Evolutionary conservation across 1,140 invertebrate genomes (phyloP).

Genomic region (Venustaconcha ellipsiformis): DNA sequence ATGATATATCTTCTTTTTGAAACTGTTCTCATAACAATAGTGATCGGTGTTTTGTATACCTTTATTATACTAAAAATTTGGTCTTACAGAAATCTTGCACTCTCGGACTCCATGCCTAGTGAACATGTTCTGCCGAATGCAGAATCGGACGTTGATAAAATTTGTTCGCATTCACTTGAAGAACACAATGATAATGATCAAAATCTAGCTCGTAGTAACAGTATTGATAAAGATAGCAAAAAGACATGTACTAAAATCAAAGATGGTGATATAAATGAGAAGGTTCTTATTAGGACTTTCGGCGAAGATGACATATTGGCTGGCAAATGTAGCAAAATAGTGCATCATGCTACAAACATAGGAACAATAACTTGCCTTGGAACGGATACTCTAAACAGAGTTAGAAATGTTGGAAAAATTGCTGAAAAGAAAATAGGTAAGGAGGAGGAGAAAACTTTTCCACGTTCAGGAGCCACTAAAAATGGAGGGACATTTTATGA

Average conservation of each 20-base stretch:
- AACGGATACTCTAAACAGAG: no score
- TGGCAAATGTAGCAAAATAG: no score
- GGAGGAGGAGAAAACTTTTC: conserved; percentile 2
- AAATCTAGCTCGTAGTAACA: background rate
- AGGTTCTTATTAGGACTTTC: no score
- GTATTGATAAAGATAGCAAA: background rate
- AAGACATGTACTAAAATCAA: background rate
- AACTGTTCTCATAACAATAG: conserved; percentile 4
- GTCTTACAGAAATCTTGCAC: conserved; percentile 7
- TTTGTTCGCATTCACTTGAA: background rate
- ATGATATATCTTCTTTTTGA: conserved; percentile 8
- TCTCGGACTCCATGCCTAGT: no score
- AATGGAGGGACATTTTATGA: background rate
- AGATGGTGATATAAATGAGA: no score
- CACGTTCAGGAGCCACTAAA: background rate
- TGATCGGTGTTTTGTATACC: conserved; percentile 10
- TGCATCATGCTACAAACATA: no score
- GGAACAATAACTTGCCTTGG: no score
- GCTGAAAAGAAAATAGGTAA: background rate
- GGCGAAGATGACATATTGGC: no score
- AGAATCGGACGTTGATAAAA: background rate
- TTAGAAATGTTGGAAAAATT: background rate
- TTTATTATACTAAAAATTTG: conserved; percentile 17
- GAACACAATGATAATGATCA: background rate
- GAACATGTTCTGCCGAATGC: conserved; percentile 10